Conservation (phyloP, 2,888 invertebrate species). For the Linyphia triangularis region DNA sequence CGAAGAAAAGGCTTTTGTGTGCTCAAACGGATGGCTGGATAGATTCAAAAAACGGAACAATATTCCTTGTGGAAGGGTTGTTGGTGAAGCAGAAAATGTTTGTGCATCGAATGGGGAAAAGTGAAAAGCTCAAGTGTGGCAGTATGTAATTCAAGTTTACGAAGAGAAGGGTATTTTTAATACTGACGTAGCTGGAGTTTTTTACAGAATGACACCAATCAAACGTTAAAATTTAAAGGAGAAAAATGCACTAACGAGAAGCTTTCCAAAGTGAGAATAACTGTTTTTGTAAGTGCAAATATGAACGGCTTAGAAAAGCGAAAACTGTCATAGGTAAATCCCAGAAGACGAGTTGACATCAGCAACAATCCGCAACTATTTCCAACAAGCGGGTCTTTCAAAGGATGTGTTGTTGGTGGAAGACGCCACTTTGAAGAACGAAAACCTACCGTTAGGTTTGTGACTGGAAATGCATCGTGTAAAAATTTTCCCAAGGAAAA, state of each 20-base stretch:
- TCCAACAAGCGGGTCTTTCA: too few species aligned
- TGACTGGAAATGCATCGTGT: too few species aligned
- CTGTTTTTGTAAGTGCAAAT: too few species aligned
- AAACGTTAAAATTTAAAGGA: neutral
- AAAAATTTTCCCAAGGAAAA: too few species aligned
- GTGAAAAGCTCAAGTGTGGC: neutral
- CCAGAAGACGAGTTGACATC: too few species aligned
- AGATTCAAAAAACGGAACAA: neutral
- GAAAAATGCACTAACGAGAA: neutral
- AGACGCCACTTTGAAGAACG: too few species aligned
- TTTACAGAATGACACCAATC: neutral
- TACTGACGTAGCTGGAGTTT: neutral
- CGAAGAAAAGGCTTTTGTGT: neutral
- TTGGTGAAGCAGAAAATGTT: neutral
- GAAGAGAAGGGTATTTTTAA: neutral
- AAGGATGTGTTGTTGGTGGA: too few species aligned
- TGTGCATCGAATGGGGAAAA: neutral
- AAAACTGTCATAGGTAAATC: too few species aligned
- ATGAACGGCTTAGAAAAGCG: too few species aligned
- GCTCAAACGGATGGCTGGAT: neutral
- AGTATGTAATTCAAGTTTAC: neutral
- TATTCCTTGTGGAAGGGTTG: neutral
- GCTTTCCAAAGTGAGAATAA: too few species aligned
- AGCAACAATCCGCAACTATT: too few species aligned
- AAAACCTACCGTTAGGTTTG: too few species aligned